Percentiles rank a stretch among this genome's conserved stretches.
Evolutionary conservation across 2,888 invertebrate species (phyloP).

Genomic region (Sinelater perroti): DNA sequence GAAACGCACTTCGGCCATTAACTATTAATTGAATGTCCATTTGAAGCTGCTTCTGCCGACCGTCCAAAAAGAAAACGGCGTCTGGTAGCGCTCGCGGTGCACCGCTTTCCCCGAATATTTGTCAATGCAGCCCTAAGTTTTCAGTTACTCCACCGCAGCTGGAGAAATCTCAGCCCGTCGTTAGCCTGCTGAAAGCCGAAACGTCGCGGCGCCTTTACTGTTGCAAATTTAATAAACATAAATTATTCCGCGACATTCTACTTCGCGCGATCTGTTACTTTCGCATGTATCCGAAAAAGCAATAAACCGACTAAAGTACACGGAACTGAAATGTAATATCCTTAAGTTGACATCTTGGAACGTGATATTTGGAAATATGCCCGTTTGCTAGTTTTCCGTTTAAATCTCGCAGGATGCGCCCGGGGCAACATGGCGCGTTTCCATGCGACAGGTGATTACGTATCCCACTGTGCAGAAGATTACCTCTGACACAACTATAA

Average conservation of each 20-base stretch:
- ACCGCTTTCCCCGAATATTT: constrained; percentile 18
- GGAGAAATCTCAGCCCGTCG: constrained; percentile 17
- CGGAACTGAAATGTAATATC: constrained; percentile 21
- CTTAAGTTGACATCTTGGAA: constrained; percentile 15
- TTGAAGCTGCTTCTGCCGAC: constrained; percentile 25
- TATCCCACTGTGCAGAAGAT: constrained; percentile 43
- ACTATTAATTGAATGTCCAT: constrained; percentile 45
- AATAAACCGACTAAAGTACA: constrained; percentile 14
- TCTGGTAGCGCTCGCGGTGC: constrained; percentile 4
- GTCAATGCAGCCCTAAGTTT: constrained; percentile 16
- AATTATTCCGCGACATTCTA: constrained; percentile 5
- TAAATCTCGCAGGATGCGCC: constrained; percentile 29
- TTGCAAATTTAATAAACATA: constrained; percentile 16
- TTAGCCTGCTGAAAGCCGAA: constrained; percentile 3
- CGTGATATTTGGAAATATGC: constrained; percentile 21
- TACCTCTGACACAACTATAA: constrained; percentile 40
- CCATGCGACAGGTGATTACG: constrained; percentile 43
- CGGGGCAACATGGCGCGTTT: constrained; percentile 33
- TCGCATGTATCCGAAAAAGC: constrained; percentile 9
- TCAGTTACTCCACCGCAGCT: constrained; percentile 16
- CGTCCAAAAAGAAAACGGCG: constrained; percentile 14
- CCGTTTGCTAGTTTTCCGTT: constrained; percentile 25
- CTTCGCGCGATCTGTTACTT: constrained; percentile 11
- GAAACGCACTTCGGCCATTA: constrained; percentile 43
- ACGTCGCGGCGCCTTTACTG: neutral